Conservation (phyloP, 1,140 invertebrate genomes). For the Trichogramma pretiosum region DNA sequence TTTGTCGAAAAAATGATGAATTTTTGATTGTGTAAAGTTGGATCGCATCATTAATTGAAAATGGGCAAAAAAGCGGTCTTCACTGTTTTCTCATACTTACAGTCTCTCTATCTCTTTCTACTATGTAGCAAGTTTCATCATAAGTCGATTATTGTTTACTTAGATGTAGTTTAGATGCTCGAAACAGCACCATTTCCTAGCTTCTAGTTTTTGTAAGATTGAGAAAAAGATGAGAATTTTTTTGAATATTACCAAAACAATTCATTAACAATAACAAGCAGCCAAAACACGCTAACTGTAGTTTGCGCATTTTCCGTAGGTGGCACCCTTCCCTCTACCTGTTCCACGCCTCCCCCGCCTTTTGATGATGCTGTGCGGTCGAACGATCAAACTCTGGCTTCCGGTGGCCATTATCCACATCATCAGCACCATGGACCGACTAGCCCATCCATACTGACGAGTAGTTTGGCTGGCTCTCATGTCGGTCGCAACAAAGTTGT, state of each 20-base stretch:
- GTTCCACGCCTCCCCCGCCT: constrained; percentile 79
- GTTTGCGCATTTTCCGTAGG: constrained; percentile 42
- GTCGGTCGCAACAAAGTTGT: constrained; percentile 36
- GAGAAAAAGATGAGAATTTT: too few species aligned
- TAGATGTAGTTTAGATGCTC: background rate
- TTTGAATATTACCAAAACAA: too few species aligned
- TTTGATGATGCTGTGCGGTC: constrained; percentile 68
- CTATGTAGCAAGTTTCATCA: background rate
- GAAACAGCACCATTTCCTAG: too few species aligned
- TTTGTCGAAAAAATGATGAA: too few species aligned
- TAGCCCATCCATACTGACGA: constrained; percentile 29
- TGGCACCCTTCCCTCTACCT: constrained; percentile 55
- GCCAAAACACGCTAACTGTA: constrained; percentile 37
- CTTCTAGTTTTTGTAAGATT: background rate
- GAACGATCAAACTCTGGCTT: constrained; percentile 43
- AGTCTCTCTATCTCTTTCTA: background rate
- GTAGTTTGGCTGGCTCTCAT: constrained; percentile 30
- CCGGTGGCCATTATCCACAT: constrained; percentile 34
- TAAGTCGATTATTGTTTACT: background rate
- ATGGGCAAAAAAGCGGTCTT: too few species aligned
- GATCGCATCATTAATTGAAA: too few species aligned
- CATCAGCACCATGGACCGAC: constrained; percentile 23
- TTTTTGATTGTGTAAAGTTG: too few species aligned
- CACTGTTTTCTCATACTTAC: background rate
- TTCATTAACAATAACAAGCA: too few species aligned